Evolutionary conservation across 2,888 invertebrate species (phyloP), one percentile per base, ranked within the genome.

Genomic region (Perizoma affinitatum): DNA sequence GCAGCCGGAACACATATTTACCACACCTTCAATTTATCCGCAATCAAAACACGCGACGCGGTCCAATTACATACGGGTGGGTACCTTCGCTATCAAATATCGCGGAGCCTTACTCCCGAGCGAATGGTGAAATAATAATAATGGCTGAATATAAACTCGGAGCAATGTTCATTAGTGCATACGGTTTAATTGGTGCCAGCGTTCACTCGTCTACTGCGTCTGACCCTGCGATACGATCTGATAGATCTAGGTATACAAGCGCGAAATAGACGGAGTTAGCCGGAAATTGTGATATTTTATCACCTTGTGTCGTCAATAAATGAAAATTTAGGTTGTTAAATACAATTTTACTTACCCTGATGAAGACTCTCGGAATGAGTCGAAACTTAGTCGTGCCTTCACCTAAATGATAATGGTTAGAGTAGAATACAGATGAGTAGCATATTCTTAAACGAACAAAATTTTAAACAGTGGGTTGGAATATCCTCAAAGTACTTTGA

Each of bases 151-250:
- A 70, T 65, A 66, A 66, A 66, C 58, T 55, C 42, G 60, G 54
- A 63, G 65, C 65, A 61, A 66, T 68, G 69, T 69, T 71, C 66
- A 71, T 69, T 65, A 69, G 64, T 68, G 68, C 70, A 70, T 64
- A 66, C 68, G 62, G 54, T 64, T 68, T 70, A 70, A 70, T 70
- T 70, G 70, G 66, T 66, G 48, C 57, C 65, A n/a, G 58, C 47
- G 41, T 50, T 53, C 43, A 41, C 57, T 49, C 46, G 52, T 38
- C 38, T 52, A 54, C 46, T 45, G 54, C 54, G 44, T 44, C 58
- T 38, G 53, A 58, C 35, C 35, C 48, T 48, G 8, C 49, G 59
- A 54, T 54, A 55, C 54, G 36, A 47, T 48, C 11, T 35, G 10
- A 42, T 33, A 33, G 10, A 34, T 34, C 11, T 41, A 43, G 11